phyloP scores from a whole-genome alignment of 2,888 invertebrate genomes.

The Mactromeris polynyma region DNA sequence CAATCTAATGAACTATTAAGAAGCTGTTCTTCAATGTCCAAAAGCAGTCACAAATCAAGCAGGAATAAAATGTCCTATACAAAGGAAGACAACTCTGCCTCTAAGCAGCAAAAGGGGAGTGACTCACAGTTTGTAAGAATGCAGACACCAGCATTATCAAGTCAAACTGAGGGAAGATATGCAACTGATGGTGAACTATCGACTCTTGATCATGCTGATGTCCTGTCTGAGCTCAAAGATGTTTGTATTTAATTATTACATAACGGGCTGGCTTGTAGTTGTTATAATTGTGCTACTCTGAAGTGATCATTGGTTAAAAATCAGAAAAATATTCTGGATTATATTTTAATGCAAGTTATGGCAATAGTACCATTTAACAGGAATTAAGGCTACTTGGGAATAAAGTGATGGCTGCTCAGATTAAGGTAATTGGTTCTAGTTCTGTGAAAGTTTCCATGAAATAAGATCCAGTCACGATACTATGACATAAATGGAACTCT shows the following conservation, averaged over 20 bases:
- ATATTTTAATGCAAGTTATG: too few species aligned
- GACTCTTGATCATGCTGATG: not conserved
- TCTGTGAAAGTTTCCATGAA: too few species aligned
- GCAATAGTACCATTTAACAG: too few species aligned
- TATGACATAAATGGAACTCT: too few species aligned
- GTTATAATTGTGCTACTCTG: not conserved
- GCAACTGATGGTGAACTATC: not conserved
- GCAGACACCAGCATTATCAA: not conserved
- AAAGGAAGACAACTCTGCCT: slow-evolving; percentile 4
- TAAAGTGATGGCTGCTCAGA: too few species aligned
- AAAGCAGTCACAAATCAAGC: not conserved
- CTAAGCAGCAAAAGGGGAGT: not conserved
- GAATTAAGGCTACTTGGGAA: too few species aligned
- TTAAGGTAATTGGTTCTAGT: too few species aligned
- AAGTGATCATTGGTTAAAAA: not conserved
- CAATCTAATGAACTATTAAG: not conserved
- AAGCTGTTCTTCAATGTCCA: not conserved
- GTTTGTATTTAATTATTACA: not conserved
- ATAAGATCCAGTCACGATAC: too few species aligned
- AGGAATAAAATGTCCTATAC: not conserved
- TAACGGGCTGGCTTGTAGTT: not conserved
- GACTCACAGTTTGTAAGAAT: not conserved
- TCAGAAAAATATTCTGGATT: too few species aligned
- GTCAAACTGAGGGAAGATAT: not conserved
- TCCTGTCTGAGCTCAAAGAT: not conserved